Evolutionary conservation across 2,797 vertebrate species (phyloP).

Genomic region (Myotis daubentonii): DNA sequence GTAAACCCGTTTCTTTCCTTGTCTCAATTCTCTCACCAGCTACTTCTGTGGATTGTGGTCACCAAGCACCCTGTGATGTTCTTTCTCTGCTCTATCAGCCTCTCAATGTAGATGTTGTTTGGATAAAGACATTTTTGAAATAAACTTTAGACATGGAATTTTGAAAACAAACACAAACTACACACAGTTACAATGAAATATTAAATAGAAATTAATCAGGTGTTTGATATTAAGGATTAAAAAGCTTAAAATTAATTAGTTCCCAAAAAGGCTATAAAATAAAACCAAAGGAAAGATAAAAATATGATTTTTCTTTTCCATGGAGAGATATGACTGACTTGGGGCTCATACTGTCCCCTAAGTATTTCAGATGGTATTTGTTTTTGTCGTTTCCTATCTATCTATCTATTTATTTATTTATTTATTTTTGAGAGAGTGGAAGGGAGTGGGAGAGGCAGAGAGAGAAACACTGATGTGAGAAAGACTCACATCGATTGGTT

Average conservation of each 20-base stretch:
- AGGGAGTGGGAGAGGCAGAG: no score
- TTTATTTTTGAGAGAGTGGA: no score
- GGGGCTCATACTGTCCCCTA: not conserved
- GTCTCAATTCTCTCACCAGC: not conserved
- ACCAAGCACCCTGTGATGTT: not conserved
- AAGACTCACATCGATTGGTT: no score
- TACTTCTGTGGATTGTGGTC: not conserved
- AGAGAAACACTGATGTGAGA: no score
- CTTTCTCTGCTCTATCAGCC: not conserved
- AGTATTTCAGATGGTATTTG: not conserved
- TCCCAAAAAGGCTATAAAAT: constrained; percentile 24
- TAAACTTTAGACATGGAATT: constrained; percentile 20
- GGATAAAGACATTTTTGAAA: constrained; percentile 26
- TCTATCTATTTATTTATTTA: no score
- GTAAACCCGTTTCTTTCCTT: not conserved
- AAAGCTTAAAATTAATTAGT: not conserved
- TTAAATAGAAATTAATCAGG: constrained; percentile 26
- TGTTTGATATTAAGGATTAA: constrained; percentile 41
- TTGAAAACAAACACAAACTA: constrained; percentile 14
- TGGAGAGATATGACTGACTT: not conserved
- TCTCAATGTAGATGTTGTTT: not conserved
- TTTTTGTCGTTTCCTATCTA: no score
- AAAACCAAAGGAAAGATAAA: not conserved
- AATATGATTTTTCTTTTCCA: not conserved
- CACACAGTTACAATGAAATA: constrained; percentile 22